Evolutionary conservation across 2,888 invertebrate species (phyloP).

Genomic region (Chydorus sphaericus): DNA sequence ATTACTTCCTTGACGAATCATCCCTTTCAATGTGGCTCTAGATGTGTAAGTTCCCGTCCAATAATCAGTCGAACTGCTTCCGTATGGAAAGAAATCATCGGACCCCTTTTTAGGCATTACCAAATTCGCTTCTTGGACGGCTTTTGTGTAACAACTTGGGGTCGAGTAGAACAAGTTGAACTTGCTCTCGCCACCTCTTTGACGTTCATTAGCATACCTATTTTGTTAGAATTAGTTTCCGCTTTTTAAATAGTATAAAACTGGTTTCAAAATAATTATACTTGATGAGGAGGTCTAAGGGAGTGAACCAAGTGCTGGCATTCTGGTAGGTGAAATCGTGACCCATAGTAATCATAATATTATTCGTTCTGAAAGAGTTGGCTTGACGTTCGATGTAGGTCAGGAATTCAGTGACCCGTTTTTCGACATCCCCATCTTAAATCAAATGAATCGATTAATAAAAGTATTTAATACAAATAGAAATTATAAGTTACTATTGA

Average conservation of each 20-base stretch:
- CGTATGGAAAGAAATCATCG: constrained; percentile 87
- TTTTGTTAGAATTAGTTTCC: background rate
- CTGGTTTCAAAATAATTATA: constrained; percentile 35
- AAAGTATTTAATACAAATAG: background rate
- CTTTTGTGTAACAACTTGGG: constrained; percentile 67
- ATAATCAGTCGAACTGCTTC: constrained; percentile 65
- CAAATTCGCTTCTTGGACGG: constrained; percentile 50
- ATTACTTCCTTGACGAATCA: constrained; percentile 57
- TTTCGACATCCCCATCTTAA: background rate
- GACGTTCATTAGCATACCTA: constrained; percentile 17
- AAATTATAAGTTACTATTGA: constrained; percentile 17
- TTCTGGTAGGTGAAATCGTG: constrained; percentile 75
- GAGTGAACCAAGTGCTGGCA: constrained; percentile 53
- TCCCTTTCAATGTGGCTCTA: constrained; percentile 61
- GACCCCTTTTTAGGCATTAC: constrained; percentile 53
- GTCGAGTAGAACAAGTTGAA: constrained; percentile 53
- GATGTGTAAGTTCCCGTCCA: constrained; percentile 91
- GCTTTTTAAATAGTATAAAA: background rate
- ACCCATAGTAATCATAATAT: constrained; percentile 82
- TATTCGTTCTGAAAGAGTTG: constrained; percentile 38
- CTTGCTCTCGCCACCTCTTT: constrained; percentile 5
- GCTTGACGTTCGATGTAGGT: constrained; percentile 25
- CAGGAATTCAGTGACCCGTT: constrained; percentile 17
- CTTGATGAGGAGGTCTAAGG: constrained; percentile 76
- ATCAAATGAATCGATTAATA: background rate